phyloP scores from a whole-genome alignment of 2,797 vertebrate species.

The Anas flavirostris region DNA sequence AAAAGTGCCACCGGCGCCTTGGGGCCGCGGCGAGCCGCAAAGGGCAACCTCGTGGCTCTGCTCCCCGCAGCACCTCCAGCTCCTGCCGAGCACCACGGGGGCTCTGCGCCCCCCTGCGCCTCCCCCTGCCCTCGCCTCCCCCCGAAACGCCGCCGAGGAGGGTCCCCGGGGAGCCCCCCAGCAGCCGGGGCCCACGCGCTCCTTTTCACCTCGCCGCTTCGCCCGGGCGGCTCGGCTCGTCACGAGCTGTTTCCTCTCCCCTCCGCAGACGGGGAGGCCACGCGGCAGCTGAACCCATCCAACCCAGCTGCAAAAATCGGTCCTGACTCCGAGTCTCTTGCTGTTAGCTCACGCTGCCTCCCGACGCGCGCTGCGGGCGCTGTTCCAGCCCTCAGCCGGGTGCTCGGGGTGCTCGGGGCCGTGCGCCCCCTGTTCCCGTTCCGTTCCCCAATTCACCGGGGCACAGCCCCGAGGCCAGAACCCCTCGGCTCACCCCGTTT shows the following conservation, averaged over 20 bases:
- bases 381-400: no score
- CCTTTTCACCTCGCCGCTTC: not conserved
- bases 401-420: no score
- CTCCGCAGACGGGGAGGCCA: slow-evolving; percentile 23
- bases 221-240: not conserved
- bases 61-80: accelerated
- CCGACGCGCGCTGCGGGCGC: not conserved
- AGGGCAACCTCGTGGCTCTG: accelerated
- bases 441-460: no score
- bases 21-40: not conserved
- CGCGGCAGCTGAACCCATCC: slow-evolving; percentile 24
- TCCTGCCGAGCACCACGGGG: not conserved
- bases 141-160: not conserved
- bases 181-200: accelerated
- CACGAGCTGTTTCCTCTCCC: not conserved
- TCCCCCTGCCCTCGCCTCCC: not conserved
- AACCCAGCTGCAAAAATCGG: slow-evolving; percentile 61
- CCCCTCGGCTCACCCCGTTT: not conserved
- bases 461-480: no score
- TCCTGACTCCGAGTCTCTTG: slow-evolving; percentile 66
- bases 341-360: slow-evolving; percentile 3
- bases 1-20: not conserved
- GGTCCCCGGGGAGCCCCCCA: not conserved
- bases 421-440: no score
- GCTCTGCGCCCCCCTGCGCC: not conserved